Percentiles rank a stretch among this genome's conserved stretches.
phyloP scores from a whole-genome alignment of 2,888 invertebrate species.

The Lobophora halterata region DNA sequence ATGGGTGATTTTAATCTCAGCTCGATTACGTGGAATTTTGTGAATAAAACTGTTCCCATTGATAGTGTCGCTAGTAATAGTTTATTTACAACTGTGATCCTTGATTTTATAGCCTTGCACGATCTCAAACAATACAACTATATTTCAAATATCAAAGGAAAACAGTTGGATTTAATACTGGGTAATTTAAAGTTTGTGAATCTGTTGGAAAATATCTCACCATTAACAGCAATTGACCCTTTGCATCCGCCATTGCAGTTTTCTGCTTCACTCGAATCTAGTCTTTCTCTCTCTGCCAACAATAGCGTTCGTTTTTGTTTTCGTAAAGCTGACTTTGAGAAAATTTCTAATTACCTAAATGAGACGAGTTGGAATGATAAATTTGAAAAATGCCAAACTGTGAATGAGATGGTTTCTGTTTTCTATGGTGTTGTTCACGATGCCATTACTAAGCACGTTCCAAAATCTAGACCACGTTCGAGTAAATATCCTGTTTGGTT shows the following conservation, averaged over 20 bases:
- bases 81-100: conserved; percentile 2
- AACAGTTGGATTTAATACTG: conserved; percentile 8
- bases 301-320: neutral
- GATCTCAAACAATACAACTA: conserved; percentile 14
- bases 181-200: neutral
- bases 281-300: neutral
- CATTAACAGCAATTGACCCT: neutral
- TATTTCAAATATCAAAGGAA: conserved; percentile 8
- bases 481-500: neutral
- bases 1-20: conserved; percentile 19
- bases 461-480: neutral
- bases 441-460: neutral
- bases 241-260: neutral
- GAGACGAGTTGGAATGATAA: no score
- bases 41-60: no score
- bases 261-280: neutral
- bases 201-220: neutral
- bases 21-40: conserved; percentile 5
- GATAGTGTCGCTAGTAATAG: neutral
- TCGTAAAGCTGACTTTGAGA: neutral
- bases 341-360: no score
- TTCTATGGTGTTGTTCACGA: neutral
- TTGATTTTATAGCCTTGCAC: conserved; percentile 12
- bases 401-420: neutral
- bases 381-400: neutral